Conservation (phyloP, 2,888 invertebrate genomes). For the Hypomecis punctinalis region DNA sequence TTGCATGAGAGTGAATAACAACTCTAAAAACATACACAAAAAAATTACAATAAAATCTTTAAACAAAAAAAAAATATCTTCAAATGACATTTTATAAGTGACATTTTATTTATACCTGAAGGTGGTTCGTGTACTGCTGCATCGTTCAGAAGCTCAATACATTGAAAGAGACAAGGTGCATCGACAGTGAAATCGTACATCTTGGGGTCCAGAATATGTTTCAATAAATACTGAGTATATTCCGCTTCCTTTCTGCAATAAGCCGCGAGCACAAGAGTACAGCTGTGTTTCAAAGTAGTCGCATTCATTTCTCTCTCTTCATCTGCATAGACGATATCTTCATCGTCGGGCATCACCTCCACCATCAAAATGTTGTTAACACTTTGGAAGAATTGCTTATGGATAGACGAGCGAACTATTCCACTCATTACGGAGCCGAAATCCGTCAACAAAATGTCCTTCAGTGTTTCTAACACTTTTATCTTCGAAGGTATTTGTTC, state of each 20-base stretch:
- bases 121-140: slow-evolving; percentile 59
- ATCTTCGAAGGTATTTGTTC: slow-evolving; percentile 57
- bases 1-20: slow-evolving; percentile 69
- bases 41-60: slow-evolving; percentile 7
- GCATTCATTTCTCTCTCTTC: slow-evolving; percentile 64
- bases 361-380: slow-evolving; percentile 64
- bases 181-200: slow-evolving; percentile 66
- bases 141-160: slow-evolving; percentile 63
- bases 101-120: slow-evolving; percentile 52
- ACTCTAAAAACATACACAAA: slow-evolving; percentile 55
- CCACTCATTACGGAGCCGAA: slow-evolving; percentile 53
- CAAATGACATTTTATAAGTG: too few species aligned
- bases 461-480: slow-evolving; percentile 54
- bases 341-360: slow-evolving; percentile 56
- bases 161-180: slow-evolving; percentile 63
- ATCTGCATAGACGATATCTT: slow-evolving; percentile 57
- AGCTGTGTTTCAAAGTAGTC: slow-evolving; percentile 63
- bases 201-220: slow-evolving; percentile 66
- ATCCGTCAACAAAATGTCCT: slow-evolving; percentile 57
- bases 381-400: slow-evolving; percentile 64
- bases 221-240: slow-evolving; percentile 67
- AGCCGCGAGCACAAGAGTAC: slow-evolving; percentile 65
- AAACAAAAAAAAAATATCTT: background rate
- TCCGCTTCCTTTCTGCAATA: slow-evolving; percentile 64
- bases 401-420: slow-evolving; percentile 56